phyloP scores from a whole-genome alignment of 1,140 invertebrate genomes.

The Cheumatopsyche charites region DNA sequence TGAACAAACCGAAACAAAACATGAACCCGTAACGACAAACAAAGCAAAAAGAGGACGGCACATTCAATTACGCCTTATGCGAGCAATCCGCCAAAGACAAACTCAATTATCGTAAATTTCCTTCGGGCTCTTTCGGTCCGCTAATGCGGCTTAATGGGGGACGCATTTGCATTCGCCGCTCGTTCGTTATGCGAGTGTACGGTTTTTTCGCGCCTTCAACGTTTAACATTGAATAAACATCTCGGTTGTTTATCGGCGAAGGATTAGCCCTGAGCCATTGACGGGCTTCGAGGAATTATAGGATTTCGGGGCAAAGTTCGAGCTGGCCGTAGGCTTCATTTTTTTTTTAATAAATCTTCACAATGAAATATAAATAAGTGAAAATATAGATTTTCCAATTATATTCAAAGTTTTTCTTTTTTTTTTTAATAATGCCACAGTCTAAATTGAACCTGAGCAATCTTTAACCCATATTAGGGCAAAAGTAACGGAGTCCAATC shows the following conservation, averaged over 20 bases:
- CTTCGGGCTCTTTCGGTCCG: slow-evolving; percentile 1
- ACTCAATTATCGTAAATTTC: slow-evolving; percentile 21
- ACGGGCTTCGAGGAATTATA: no score
- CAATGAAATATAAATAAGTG: no score
- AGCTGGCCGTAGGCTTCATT: no score
- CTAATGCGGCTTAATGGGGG: slow-evolving; percentile 15
- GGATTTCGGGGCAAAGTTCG: no score
- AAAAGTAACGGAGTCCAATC: no score
- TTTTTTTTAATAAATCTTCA: no score
- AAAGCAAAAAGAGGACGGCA: not conserved
- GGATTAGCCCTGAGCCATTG: not conserved
- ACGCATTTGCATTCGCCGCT: slow-evolving; percentile 7
- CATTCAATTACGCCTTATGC: not conserved
- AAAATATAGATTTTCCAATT: no score
- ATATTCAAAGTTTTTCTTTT: no score
- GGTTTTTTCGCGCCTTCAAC: slow-evolving; percentile 5
- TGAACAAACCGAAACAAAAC: slow-evolving; percentile 17
- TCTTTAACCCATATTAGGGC: no score
- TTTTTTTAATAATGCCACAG: no score
- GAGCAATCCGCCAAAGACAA: slow-evolving; percentile 20
- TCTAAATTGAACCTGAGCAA: no score
- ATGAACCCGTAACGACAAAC: not conserved
- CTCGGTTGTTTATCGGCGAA: slow-evolving; percentile 4
- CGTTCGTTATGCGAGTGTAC: not conserved
- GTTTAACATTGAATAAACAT: slow-evolving; percentile 22